Percentiles rank a stretch among this genome's conserved stretches.
Conservation (phyloP, 30 jellyfish, hydroid and myxozoan species). For the Aurelia sp. region DNA sequence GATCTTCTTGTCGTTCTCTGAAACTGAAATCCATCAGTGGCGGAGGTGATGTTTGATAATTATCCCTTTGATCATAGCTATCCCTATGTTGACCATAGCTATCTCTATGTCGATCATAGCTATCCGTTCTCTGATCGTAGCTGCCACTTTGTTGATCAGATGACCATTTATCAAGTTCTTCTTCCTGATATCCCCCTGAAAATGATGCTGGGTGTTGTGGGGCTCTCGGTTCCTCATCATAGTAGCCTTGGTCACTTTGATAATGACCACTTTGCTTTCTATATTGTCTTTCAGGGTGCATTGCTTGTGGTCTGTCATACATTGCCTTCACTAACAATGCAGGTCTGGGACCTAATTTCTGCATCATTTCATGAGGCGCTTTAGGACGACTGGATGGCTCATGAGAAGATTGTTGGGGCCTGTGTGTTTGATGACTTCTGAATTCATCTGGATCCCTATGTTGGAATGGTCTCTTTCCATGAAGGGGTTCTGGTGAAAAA, state of each 20-base stretch:
- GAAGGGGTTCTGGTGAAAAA: not conserved
- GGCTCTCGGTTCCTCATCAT: not conserved
- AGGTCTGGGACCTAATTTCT: constrained; percentile 26
- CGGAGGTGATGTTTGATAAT: not conserved
- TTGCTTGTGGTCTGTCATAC: constrained; percentile 7
- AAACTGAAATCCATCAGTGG: constrained; percentile 4
- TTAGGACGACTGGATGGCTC: constrained; percentile 12
- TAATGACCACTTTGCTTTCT: not conserved
- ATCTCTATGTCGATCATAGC: no score
- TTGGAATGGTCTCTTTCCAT: not conserved
- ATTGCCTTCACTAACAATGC: constrained; percentile 21
- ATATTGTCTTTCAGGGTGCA: not conserved
- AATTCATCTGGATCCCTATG: not conserved
- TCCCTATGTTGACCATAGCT: not conserved
- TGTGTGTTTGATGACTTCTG: not conserved
- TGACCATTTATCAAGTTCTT: not conserved
- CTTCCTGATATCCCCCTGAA: not conserved
- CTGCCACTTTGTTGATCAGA: not conserved
- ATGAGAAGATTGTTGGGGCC: not conserved
- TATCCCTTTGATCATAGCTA: not conserved
- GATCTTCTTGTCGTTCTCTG: not conserved
- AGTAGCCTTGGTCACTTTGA: not conserved
- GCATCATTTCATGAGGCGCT: constrained; percentile 70
- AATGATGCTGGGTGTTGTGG: not conserved
- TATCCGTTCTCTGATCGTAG: not conserved